Conservation (phyloP, 2,113 vertebrate genomes). For the Dasypus novemcinctus region DNA sequence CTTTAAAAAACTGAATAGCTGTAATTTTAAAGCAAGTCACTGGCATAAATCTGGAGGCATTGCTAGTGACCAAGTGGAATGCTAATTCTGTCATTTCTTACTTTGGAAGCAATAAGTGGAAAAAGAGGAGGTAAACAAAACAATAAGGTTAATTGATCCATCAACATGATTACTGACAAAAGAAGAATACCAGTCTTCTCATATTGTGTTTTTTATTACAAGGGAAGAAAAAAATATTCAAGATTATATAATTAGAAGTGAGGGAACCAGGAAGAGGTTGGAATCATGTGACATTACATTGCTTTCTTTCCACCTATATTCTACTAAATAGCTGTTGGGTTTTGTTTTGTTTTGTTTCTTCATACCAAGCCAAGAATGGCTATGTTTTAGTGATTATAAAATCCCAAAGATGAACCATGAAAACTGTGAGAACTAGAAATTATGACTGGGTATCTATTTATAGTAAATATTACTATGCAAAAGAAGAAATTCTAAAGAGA, state of each 20-base stretch:
- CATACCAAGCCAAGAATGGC: background rate
- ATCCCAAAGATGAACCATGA: background rate
- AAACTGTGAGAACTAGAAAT: background rate
- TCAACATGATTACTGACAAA: background rate
- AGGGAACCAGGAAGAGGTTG: constrained; percentile 18
- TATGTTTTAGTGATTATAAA: background rate
- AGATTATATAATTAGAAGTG: background rate
- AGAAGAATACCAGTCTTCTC: background rate
- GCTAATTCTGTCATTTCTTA: background rate
- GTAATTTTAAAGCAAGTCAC: background rate
- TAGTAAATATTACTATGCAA: background rate
- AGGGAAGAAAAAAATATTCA: background rate
- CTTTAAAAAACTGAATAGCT: background rate
- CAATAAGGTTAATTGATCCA: background rate
- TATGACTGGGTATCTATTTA: background rate
- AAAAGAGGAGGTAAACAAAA: background rate
- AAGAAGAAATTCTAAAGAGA: background rate
- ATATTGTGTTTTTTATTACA: background rate
- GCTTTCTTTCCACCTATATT: background rate
- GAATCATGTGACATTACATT: background rate
- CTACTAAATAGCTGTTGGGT: background rate
- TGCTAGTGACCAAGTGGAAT: background rate
- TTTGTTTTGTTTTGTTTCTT: background rate
- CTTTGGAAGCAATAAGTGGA: background rate
- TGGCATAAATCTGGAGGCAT: background rate